Conservation (phyloP, 2,888 invertebrate species). For the Hanleya hanleyi region DNA sequence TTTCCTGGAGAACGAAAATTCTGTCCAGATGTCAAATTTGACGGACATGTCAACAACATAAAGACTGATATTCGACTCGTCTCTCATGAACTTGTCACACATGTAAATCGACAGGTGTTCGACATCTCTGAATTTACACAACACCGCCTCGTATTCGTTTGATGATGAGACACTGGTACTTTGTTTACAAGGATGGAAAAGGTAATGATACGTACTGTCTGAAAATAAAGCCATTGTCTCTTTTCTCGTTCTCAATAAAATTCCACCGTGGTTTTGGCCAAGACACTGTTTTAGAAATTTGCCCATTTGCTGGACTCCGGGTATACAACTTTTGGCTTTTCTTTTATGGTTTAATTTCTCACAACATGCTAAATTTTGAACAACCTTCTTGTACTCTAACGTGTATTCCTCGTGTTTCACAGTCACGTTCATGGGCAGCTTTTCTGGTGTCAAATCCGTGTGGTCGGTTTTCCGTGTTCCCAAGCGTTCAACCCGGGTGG, state of each 20-base stretch:
- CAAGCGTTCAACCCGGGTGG: not conserved
- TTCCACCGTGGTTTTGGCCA: not conserved
- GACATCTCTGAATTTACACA: not conserved
- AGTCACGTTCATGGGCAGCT: not conserved
- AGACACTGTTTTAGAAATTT: not conserved
- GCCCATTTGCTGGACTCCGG: too few species aligned
- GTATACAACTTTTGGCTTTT: too few species aligned
- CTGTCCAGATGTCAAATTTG: not conserved
- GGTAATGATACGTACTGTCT: not conserved
- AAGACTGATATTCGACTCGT: not conserved
- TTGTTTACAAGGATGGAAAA: not conserved
- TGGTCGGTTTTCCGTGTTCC: not conserved
- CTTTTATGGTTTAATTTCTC: too few species aligned
- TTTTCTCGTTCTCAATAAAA: not conserved
- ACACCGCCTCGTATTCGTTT: not conserved
- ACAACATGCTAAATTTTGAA: too few species aligned
- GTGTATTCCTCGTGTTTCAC: too few species aligned
- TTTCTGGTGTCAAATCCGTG: not conserved
- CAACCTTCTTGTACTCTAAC: too few species aligned
- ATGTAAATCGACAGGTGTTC: not conserved
- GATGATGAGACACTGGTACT: not conserved
- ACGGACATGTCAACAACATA: not conserved
- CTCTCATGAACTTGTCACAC: not conserved
- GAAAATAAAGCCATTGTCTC: not conserved
- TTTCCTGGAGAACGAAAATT: not conserved